Base-by-base conservation (phyloP, 2,113 vertebrate species). In the Pelobates fuscus region DNA sequence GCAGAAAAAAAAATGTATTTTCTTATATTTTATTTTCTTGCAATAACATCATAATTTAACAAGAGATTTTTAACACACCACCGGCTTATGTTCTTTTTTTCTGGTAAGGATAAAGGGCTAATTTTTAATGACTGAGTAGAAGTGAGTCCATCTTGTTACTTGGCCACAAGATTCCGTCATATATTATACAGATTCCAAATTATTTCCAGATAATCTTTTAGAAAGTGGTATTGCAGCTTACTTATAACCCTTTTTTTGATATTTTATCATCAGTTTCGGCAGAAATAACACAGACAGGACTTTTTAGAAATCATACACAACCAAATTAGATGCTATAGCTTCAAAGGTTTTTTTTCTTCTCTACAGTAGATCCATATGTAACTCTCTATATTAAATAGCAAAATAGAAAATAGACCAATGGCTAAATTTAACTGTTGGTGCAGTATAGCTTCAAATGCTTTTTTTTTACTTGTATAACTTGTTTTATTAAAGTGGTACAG, bases 21-120 rank as follows among this genome's bases (percentile, higher is more conserved):
- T 44, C 80, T 32, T 64, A 76, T 52, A 79, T 79, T 80, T 80
- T 57, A 57, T 57, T 77, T 77, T 69, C 37, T 76, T 18, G 64
- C 79, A 8, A 68, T 74, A 65, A 70, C 67, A 17, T 41, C 30
- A 5, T 57, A 64, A 65, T 46, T 27, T 37, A 20, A 29, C 25
- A 58, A n/a, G 17, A 25, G 52, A 8, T 62, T n/a, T 72, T 20
- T 21, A 64, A 18, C 24, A 43, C 12, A 2, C 20, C 26, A 25
- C 27, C 23, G 41, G 21, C 52, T 60, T 5, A 29, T 44, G 29
- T 58, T 41, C 44, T 58, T 44, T 59, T 66, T 41, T 44, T 58
- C 43, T 54, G n/a, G n/a, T n/a, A 2, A 26, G 18, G 4, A 37
- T 21, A 21, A 62, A 23, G 43, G 30, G 58, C n/a, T 14, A 17